A percentile compares a stretch with the other conserved stretches of the same genome.
Evolutionary conservation across 1,140 invertebrate species (phyloP).

Genomic region (Hylaeus volcanicus): DNA sequence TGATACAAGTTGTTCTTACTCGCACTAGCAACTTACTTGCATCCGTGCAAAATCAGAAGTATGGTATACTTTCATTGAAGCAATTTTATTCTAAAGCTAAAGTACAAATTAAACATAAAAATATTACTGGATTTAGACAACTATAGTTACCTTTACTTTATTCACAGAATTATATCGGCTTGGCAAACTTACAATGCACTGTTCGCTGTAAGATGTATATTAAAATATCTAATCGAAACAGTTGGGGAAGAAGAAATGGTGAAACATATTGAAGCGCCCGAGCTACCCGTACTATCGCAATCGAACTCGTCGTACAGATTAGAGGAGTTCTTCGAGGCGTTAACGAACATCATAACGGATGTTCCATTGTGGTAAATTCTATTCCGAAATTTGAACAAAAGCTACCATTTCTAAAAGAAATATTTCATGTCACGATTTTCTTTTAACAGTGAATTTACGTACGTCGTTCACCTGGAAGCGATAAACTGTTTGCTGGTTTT

Average conservation of each 20-base stretch:
- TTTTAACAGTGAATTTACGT: slow-evolving; percentile 89
- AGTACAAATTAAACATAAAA: neutral
- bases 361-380: slow-evolving; percentile 85
- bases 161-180: slow-evolving; percentile 91
- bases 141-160: neutral
- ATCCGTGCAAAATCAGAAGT: slow-evolving; percentile 93
- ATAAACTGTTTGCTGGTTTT: slow-evolving; percentile 93
- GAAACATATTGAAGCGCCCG: slow-evolving; percentile 86
- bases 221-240: slow-evolving; percentile 93
- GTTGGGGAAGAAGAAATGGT: slow-evolving; percentile 88
- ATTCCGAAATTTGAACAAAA: no score
- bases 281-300: slow-evolving; percentile 67
- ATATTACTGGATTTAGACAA: neutral
- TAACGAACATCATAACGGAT: slow-evolving; percentile 89
- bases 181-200: slow-evolving; percentile 98
- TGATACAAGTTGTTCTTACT: slow-evolving; percentile 91
- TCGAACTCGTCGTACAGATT: slow-evolving; percentile 70
- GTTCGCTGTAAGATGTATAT: slow-evolving; percentile 93
- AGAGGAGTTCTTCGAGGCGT: slow-evolving; percentile 85
- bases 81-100: neutral
- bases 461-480: slow-evolving; percentile 92
- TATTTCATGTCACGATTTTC: slow-evolving; percentile 12
- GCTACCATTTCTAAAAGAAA: neutral
- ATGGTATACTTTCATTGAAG: slow-evolving; percentile 67
- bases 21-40: slow-evolving; percentile 89